These are phyloP conservation scores for Calliphora vicina DNA, from an alignment of 1,140 invertebrate species.

Conservation along the genomic window DNA sequence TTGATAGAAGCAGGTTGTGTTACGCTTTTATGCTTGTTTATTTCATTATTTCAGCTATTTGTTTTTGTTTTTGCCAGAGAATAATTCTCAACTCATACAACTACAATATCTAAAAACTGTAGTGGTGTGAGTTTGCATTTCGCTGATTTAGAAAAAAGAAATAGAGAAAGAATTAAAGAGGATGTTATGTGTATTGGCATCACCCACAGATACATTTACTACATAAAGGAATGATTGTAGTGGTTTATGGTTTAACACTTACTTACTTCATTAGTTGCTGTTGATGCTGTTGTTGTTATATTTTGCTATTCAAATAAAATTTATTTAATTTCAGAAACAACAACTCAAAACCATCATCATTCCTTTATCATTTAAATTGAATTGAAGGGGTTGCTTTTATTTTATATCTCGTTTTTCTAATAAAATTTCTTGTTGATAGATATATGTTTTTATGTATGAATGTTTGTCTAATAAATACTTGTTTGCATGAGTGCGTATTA, in stretches of 20 bases:
- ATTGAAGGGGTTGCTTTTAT: neutral
- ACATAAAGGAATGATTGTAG: neutral
- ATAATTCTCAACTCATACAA: too few species aligned
- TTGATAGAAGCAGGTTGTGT: too few species aligned
- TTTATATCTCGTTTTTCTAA: neutral
- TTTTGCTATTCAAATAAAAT: neutral
- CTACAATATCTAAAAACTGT: too few species aligned
- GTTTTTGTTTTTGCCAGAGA: too few species aligned
- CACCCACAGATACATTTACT: neutral
- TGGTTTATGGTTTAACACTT: constrained; percentile 9
- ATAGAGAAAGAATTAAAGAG: neutral
- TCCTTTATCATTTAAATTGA: neutral
- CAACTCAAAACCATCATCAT: neutral
- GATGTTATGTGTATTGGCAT: neutral
- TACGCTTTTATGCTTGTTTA: too few species aligned
- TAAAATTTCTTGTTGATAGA: neutral
- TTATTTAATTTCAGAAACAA: neutral
- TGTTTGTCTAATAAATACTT: too few species aligned
- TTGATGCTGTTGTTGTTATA: neutral
- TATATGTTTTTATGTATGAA: neutral
- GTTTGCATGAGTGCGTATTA: too few species aligned
- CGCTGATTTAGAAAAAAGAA: neutral
- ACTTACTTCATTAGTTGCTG: neutral
- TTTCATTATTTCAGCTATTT: too few species aligned
- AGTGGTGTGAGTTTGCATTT: too few species aligned